phyloP scores from a whole-genome alignment of 2,113 vertebrate genomes.

The Parus major region DNA sequence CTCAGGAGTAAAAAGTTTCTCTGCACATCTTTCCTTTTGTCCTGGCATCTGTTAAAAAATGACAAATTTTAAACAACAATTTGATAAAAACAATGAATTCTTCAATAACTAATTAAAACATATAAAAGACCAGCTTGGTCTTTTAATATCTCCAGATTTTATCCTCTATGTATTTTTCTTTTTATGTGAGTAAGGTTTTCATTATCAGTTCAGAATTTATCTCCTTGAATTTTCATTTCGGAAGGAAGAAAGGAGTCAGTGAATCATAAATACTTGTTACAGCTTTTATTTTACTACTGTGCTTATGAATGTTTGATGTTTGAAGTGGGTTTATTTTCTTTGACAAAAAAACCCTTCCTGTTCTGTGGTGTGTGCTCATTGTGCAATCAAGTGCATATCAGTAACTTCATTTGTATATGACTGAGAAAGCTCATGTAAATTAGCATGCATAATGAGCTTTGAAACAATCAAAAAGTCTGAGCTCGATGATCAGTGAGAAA shows the following conservation, averaged over 20 bases:
- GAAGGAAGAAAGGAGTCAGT: background rate
- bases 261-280: slow-evolving; percentile 8
- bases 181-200: background rate
- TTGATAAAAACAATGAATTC: background rate
- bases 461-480: slow-evolving; percentile 10
- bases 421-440: background rate
- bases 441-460: slow-evolving; percentile 5
- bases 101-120: background rate
- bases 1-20: background rate
- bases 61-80: background rate
- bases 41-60: background rate
- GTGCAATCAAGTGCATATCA: background rate
- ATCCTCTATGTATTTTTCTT: background rate
- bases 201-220: background rate
- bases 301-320: background rate
- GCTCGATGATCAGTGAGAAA: background rate
- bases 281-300: background rate
- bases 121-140: background rate
- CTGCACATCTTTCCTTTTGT: background rate
- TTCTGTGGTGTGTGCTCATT: background rate
- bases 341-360: background rate
- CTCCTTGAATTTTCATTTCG: background rate
- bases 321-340: slow-evolving; percentile 3
- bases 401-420: slow-evolving; percentile 2
- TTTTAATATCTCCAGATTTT: background rate